Evolutionary conservation across 2,888 invertebrate genomes (phyloP).

Genomic region (Parnassius smintheus): DNA sequence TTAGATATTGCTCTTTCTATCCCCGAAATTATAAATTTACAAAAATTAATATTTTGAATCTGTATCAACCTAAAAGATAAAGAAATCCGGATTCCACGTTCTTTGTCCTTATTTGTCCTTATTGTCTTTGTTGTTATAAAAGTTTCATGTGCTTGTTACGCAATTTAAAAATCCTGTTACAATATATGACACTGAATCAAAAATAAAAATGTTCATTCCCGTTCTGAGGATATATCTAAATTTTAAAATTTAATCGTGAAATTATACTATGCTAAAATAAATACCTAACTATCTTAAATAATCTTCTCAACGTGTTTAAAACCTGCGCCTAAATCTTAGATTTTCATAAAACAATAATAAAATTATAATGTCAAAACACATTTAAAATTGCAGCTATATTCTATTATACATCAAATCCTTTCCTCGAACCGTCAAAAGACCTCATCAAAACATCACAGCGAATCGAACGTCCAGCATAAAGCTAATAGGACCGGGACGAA

Average conservation of each 20-base stretch:
- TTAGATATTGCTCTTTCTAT: slow-evolving; percentile 66
- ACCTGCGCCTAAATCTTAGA: slow-evolving; percentile 76
- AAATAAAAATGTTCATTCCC: slow-evolving; percentile 49
- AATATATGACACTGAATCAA: slow-evolving; percentile 69
- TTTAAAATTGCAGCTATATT: slow-evolving; percentile 79
- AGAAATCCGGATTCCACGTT: slow-evolving; percentile 62
- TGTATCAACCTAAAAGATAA: slow-evolving; percentile 43
- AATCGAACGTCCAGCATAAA: slow-evolving; percentile 56
- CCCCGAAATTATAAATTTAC: slow-evolving; percentile 44
- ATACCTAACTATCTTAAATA: slow-evolving; percentile 81
- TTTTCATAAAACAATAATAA: slow-evolving; percentile 80
- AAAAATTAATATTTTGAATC: slow-evolving; percentile 31
- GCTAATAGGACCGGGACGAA: slow-evolving; percentile 51
- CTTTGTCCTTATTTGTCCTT: too few relatives aligned
- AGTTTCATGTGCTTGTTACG: slow-evolving; percentile 45
- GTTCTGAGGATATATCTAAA: slow-evolving; percentile 56
- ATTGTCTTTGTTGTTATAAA: too few relatives aligned
- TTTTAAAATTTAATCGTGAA: slow-evolving; percentile 63
- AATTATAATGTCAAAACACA: slow-evolving; percentile 81
- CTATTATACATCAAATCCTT: slow-evolving; percentile 74
- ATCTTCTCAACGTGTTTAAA: slow-evolving; percentile 77
- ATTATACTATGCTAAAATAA: slow-evolving; percentile 79
- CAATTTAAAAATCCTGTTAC: slow-evolving; percentile 51
- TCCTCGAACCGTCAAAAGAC: slow-evolving; percentile 74
- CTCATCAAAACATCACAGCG: slow-evolving; percentile 78